Evolutionary conservation across 1,140 invertebrate species (phyloP), one percentile per base, ranked within the genome.

Genomic region (Heliconius hewitsoni): DNA sequence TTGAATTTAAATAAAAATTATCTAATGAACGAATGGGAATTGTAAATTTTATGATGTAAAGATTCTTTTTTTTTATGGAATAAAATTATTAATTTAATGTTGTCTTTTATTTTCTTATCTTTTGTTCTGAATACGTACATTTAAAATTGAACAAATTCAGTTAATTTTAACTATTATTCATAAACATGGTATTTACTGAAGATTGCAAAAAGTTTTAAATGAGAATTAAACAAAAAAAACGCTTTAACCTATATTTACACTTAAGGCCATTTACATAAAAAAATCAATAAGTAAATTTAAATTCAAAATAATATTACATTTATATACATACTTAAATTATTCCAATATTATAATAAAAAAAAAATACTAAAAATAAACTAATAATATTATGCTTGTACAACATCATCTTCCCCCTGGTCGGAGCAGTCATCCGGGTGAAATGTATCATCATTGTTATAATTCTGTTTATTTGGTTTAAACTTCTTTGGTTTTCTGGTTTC

Each of bases 401-500:
- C 85, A 5, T 78, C 86, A 2, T 87, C 86, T 3, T 91, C 89
- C 4, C 86, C 88, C n/a, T 86, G 84, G 27, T 91, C 91, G 0
- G 89, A 88, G 72, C 91, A 92, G 8, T 92, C 89, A 52, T 93
- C 92, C 0, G 91, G 91, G 0, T 78, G 83, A 81, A 93, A 93
- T 1, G 92, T 93, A 72, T 93, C 89, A 52, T 93, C 92, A 50
- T 90, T 90, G 72, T 89, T 87, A 52, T 87, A 85, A 39, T 87
- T 77, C 4, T 84, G 82, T 16, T 81, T 83, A 55, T 86, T 85
- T 16, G 84, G 81, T 3, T 79, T 73, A 52, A 83, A 81, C 9
- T 82, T 77, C 78, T 86, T 85, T 9, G 74, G 50, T 60, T 76
- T 79, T 71, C 70, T 77, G 76, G 2, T 11, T 19, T 73, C 81